phyloP scores from a whole-genome alignment of 2,113 vertebrate genomes.

The Archilochus colubris region DNA sequence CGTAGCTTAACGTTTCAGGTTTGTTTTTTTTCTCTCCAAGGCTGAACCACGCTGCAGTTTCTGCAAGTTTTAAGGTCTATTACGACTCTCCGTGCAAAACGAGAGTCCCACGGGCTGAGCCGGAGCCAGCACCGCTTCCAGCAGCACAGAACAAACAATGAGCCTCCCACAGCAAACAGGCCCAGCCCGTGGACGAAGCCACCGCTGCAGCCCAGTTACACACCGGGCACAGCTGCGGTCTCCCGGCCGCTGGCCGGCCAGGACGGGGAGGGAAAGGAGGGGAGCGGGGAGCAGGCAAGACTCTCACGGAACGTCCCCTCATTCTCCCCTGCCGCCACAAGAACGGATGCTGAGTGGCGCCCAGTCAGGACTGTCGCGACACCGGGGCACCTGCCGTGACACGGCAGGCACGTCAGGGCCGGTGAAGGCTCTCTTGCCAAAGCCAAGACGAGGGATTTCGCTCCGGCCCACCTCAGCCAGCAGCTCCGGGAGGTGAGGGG shows the following conservation, averaged over 20 bases:
- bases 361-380: neutral
- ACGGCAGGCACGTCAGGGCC: neutral
- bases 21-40: neutral
- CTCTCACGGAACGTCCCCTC: no score
- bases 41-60: neutral
- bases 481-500: no score
- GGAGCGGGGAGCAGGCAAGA: no score
- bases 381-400: neutral
- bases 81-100: rapidly evolving
- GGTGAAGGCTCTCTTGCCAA: no score
- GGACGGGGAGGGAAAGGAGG: neutral
- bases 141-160: rapidly evolving
- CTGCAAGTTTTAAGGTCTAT: neutral
- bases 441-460: neutral
- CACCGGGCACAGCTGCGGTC: rapidly evolving
- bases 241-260: no score
- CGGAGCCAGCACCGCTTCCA: rapidly evolving
- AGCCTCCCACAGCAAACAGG: rapidly evolving
- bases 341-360: neutral
- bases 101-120: neutral
- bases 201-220: neutral
- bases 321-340: neutral
- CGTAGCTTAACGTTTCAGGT: rapidly evolving
- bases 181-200: rapidly evolving
- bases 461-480: no score